Base-by-base conservation (phyloP, 2,888 invertebrate species). In the Nomada goodeniana region DNA sequence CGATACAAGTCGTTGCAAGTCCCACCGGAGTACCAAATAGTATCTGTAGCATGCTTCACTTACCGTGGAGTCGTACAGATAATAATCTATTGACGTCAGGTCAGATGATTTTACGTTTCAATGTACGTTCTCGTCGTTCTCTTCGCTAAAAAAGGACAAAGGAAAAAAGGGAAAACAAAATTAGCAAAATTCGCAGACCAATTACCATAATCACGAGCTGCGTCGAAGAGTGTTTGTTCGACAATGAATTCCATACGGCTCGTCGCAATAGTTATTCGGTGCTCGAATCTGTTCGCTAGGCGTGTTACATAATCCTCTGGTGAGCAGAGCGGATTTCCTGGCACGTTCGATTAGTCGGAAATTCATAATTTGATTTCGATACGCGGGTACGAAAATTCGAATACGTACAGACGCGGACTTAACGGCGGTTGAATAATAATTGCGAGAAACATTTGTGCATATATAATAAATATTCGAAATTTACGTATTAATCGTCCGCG, bases 181-280 rank as follows among this genome's bases (percentile, higher is more conserved):
- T 64, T 3, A 36, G 10, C 5, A 53, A 70, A 57, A 59, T 79
- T 23, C 26, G 15, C 13, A 3, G 15, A 9, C 13, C 55, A 68
- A 75, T 75, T 63, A 63, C 26, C 61, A 50, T 64, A 67, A 64
- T 23, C 42, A n/a, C 15, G n/a, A 15, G 23, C 70, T 10, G 29
- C 1, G 59, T 3, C 10, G 61, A 70, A 15, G 13, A 59, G 42
- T 36, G 61, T 44, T 67, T 10, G 69, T 52, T 47, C 3, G n/a
- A 20, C 52, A n/a, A 52, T 42, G 55, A 76, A 67, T 57, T 76
- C 36, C 13, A 20, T 29, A 47, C n/a, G 36, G 57, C 23, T 55
- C 63, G 7, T 69, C 20, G 69, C n/a, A 44, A 76, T 42, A 50
- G 75, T 79, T 79, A 57, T 80, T 53, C 69, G 74, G n/a, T 52